phyloP scores from a whole-genome alignment of 2,888 invertebrate genomes.

The Ecdyonurus torrentis region DNA sequence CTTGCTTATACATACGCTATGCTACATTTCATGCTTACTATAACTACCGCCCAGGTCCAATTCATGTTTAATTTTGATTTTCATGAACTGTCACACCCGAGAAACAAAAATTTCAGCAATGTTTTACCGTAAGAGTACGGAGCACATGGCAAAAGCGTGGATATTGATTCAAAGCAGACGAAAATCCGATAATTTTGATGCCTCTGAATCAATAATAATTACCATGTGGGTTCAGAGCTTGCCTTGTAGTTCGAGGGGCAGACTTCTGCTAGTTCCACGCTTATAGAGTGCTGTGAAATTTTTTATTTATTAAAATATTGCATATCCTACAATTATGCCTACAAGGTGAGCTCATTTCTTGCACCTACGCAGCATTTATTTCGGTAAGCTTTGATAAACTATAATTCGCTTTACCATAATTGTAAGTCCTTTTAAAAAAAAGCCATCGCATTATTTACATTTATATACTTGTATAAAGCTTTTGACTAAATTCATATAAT shows the following conservation, averaged over 20 bases:
- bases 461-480: too few species aligned
- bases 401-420: neutral
- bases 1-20: constrained; percentile 11
- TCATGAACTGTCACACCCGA: constrained; percentile 12
- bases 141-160: constrained; percentile 16
- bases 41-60: constrained; percentile 7
- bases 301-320: neutral
- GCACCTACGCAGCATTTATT: neutral
- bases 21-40: constrained; percentile 10
- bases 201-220: constrained; percentile 17
- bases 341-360: neutral
- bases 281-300: neutral
- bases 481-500: too few species aligned
- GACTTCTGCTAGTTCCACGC: neutral
- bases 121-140: neutral
- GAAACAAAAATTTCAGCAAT: constrained; percentile 3
- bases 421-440: too few species aligned
- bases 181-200: constrained; percentile 18
- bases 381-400: neutral
- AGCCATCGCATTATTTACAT: too few species aligned
- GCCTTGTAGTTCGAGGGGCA: constrained; percentile 1
- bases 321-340: neutral
- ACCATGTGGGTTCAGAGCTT: constrained; percentile 15
- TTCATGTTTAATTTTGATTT: constrained; percentile 6
- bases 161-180: constrained; percentile 16